Evolutionary conservation across 2,113 vertebrate species (phyloP).

Genomic region (Antechinus flavipes): DNA sequence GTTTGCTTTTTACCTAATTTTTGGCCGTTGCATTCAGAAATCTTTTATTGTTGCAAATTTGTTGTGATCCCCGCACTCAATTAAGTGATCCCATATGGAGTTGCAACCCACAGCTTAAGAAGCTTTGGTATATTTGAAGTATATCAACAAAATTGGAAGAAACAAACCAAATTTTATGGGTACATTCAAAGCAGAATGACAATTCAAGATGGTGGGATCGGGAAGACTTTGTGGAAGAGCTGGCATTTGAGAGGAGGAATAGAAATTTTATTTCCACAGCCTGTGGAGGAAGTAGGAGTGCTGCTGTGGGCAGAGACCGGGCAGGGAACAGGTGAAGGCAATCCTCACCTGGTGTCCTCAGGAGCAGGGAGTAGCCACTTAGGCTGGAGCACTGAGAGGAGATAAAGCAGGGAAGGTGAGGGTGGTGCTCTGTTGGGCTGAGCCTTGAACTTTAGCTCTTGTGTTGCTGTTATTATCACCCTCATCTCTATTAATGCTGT

Average conservation of each 20-base stretch:
- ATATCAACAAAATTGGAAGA: not conserved
- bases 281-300: not conserved
- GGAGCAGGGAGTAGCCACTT: not conserved
- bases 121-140: not conserved
- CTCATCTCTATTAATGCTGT: conserved; percentile 52
- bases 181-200: not conserved
- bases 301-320: not conserved
- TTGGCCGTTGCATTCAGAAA: too few species aligned
- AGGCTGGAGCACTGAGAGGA: not conserved
- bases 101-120: too few species aligned
- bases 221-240: not conserved
- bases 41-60: too few species aligned
- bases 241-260: not conserved
- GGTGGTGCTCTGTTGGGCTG: not conserved
- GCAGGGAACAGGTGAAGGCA: not conserved
- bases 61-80: too few species aligned
- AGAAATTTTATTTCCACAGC: not conserved
- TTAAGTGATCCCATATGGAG: too few species aligned
- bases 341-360: not conserved
- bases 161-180: not conserved
- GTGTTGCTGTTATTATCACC: conserved; percentile 28
- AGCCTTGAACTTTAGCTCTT: conserved; percentile 15
- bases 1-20: too few species aligned
- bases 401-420: not conserved
- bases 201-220: not conserved